A percentile compares a stretch with the other conserved stretches of the same genome.
These are phyloP conservation scores for Microcebus jonahi DNA, from an alignment of 2,113 vertebrate genomes.

Conservation along the genomic window DNA sequence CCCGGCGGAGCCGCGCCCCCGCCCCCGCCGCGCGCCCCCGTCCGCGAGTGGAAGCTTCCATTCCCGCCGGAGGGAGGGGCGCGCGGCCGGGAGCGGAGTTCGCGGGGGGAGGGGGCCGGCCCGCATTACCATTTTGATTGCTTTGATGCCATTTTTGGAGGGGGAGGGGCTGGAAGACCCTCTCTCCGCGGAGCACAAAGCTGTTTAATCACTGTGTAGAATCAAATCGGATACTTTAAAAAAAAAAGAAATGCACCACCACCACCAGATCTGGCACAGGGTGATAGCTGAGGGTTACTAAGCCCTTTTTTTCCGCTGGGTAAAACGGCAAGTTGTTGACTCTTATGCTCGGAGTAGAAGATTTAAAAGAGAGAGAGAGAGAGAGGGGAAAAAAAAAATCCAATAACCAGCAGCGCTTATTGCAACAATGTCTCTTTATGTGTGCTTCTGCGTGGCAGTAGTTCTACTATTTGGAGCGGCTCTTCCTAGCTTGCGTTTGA, in stretches of 20 bases:
- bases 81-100: conserved; percentile 98
- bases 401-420: not conserved
- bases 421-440: conserved; percentile 80
- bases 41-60: conserved; percentile 98
- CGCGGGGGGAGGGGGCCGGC: conserved; percentile 93
- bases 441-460: conserved; percentile 42
- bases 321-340: conserved; percentile 83
- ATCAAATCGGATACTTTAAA: conserved; percentile 85
- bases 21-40: conserved; percentile 81
- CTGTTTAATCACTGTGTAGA: conserved; percentile 88
- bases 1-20: conserved; percentile 69
- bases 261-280: conserved; percentile 68
- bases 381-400: not conserved
- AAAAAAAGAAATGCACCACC: not conserved
- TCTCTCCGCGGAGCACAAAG: conserved; percentile 90
- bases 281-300: conserved; percentile 72
- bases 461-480: conserved; percentile 24
- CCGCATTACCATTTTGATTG: conserved; percentile 99
- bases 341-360: conserved; percentile 61
- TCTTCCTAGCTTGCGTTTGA: conserved; percentile 52
- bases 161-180: conserved; percentile 91
- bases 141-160: conserved; percentile 98
- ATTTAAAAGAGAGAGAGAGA: conserved; percentile 26
- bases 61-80: conserved; percentile 89
- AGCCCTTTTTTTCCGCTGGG: conserved; percentile 4